phyloP scores from a whole-genome alignment of 92 coral and sea anemone species.

The Paramuricea clavata region DNA sequence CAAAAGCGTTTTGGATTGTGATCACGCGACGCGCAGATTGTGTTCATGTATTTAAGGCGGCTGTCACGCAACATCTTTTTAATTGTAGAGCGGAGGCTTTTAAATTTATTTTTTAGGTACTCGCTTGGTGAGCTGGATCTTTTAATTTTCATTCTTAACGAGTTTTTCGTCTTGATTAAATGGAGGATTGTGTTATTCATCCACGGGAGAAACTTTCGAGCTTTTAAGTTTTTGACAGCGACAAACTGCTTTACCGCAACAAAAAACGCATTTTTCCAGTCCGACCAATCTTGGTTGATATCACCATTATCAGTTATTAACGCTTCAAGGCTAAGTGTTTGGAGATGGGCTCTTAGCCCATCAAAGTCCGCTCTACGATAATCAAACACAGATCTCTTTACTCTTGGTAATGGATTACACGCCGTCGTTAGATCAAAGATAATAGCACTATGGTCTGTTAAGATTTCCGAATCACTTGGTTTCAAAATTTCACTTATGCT shows the following conservation, averaged over 20 bases:
- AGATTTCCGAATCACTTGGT: neutral
- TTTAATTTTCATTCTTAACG: no score
- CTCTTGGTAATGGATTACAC: neutral
- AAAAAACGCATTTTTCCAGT: neutral
- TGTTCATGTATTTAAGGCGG: neutral
- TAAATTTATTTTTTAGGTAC: neutral
- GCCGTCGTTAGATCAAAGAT: neutral
- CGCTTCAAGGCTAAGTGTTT: neutral
- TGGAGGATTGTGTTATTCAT: constrained; percentile 3
- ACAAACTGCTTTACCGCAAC: neutral
- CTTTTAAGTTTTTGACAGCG: neutral
- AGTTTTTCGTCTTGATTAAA: no score
- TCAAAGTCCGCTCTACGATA: neutral
- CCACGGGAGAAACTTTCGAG: neutral
- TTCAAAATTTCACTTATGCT: neutral
- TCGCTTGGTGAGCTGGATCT: no score
- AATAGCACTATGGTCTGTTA: neutral
- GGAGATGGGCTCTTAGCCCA: neutral
- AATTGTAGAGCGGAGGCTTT: neutral
- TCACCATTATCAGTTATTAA: neutral
- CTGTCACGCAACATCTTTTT: neutral
- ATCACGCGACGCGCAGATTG: neutral
- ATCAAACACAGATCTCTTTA: neutral
- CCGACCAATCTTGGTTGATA: no score
- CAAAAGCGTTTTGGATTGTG: no score